Evolutionary conservation across 2,888 invertebrate species (phyloP), one percentile per base, ranked within the genome.

Genomic region (Eurytoma californica): DNA sequence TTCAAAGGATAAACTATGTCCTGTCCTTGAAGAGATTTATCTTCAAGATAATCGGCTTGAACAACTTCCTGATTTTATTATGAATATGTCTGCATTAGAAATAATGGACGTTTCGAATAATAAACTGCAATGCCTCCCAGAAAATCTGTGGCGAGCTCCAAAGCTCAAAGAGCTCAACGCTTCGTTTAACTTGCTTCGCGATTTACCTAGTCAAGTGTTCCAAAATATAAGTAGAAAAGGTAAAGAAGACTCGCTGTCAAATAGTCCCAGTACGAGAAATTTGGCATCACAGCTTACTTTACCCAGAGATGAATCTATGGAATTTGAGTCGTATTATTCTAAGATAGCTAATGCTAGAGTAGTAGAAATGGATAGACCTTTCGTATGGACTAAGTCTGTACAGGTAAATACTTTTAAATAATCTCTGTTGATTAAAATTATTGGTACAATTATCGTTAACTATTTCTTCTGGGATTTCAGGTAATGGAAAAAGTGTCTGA

Each of bases 101-200:
- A 95, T 95, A 2, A 92, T 99, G 82, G 98, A 98, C 90, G 94
- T 97, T n/a, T 97, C 98, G 0, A 97, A 97, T 91, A 99, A 99
- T 91, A 97, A 97, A 90, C 91, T 98, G 74, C 95, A 96, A 82
- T 91, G 92, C 67, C 91, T 98, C 74, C 98, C 98, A 0, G 93
- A 94, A 77, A 94, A 94, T 82, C 91, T 98, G 92, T 98, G 98
- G 98, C 91, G 93, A 16, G 94, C 97, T 0, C 95, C 97, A 0
- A 95, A 95, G 79, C 91, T 98, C 66, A 93, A 96, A 73, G 98
- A 98, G 90, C 91, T 98, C 49, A 97, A 97, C 90, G 95, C 95
- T 0, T 95, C 97, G 0, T 95, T 97, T 86, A 99, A 99, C 92
- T 92, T 96, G 73, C 91, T 98, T 20, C 93, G 93, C 67, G 95